Evolutionary conservation across 2,888 invertebrate genomes (phyloP).

Genomic region (Opisthograptis luteolata): DNA sequence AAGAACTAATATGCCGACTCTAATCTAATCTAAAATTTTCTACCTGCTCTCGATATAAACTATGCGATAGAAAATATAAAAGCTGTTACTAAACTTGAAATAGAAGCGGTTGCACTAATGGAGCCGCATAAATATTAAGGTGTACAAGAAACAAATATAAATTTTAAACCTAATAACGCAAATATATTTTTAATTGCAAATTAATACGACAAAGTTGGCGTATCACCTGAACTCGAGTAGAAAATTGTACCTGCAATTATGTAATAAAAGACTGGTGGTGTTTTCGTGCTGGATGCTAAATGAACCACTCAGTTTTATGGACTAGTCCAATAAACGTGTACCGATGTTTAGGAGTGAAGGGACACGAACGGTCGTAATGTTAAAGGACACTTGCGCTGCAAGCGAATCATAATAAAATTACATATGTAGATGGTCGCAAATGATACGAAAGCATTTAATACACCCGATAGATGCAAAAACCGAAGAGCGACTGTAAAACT

Average conservation of each 20-base stretch:
- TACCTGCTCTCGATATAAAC: slow-evolving; percentile 72
- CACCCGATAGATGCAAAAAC: slow-evolving; percentile 49
- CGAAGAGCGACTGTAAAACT: slow-evolving; percentile 49
- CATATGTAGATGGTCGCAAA: slow-evolving; percentile 64
- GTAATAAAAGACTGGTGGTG: slow-evolving; percentile 64
- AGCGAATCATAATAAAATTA: slow-evolving; percentile 68
- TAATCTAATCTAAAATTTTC: slow-evolving; percentile 74
- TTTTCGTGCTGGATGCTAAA: slow-evolving; percentile 63
- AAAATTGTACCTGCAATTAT: slow-evolving; percentile 64
- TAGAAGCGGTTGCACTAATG: slow-evolving; percentile 56
- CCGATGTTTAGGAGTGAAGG: slow-evolving; percentile 58
- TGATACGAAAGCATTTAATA: slow-evolving; percentile 49
- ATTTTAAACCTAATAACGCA: slow-evolving; percentile 54
- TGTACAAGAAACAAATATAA: slow-evolving; percentile 53
- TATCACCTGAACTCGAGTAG: slow-evolving; percentile 48
- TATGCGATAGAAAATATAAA: slow-evolving; percentile 50
- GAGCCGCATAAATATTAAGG: slow-evolving; percentile 54
- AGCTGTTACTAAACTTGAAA: slow-evolving; percentile 45
- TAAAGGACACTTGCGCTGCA: slow-evolving; percentile 74
- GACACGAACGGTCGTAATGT: slow-evolving; percentile 56
- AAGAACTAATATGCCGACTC: slow-evolving; percentile 58
- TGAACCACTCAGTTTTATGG: slow-evolving; percentile 75
- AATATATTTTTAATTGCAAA: slow-evolving; percentile 54
- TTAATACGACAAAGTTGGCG: slow-evolving; percentile 54
- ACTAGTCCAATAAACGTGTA: slow-evolving; percentile 66